These are phyloP conservation scores for Leptarthrus brevirostris DNA, from an alignment of 2,888 invertebrate species.

Conservation along the genomic window DNA sequence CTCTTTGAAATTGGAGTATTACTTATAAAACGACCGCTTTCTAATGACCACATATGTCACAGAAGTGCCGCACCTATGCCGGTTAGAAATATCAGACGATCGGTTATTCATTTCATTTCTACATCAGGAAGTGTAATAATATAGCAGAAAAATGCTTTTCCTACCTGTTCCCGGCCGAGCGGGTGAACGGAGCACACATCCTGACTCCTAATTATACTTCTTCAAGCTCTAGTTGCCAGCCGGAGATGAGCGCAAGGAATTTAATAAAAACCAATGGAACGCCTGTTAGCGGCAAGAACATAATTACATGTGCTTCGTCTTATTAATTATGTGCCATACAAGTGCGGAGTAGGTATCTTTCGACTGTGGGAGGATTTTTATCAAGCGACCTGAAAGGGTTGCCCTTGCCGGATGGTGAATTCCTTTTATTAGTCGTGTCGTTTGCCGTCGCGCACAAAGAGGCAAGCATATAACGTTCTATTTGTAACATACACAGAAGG, in stretches of 20 bases:
- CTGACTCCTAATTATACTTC: constrained; percentile 48
- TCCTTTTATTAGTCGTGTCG: constrained; percentile 34
- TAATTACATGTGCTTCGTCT: constrained; percentile 53
- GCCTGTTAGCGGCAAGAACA: constrained; percentile 54
- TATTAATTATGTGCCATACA: constrained; percentile 52
- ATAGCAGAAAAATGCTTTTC: neutral
- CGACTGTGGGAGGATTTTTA: constrained; percentile 48
- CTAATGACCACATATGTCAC: constrained; percentile 43
- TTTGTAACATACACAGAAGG: constrained; percentile 51
- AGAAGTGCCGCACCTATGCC: neutral
- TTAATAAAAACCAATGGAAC: constrained; percentile 55
- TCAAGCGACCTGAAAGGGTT: constrained; percentile 35
- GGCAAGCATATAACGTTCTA: constrained; percentile 6
- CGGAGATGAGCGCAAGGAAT: constrained; percentile 49
- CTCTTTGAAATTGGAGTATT: too few relatives aligned
- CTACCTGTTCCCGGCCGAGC: neutral
- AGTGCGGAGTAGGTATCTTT: constrained; percentile 44
- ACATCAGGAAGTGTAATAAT: neutral
- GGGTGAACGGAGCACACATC: constrained; percentile 13
- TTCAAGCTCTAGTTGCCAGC: neutral
- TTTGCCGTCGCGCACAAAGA: neutral
- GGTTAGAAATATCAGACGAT: neutral
- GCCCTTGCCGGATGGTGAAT: constrained; percentile 14
- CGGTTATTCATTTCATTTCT: neutral
- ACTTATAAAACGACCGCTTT: neutral